Evolutionary conservation across 2,113 vertebrate species (phyloP).

Genomic region (Nettapus auritus): DNA sequence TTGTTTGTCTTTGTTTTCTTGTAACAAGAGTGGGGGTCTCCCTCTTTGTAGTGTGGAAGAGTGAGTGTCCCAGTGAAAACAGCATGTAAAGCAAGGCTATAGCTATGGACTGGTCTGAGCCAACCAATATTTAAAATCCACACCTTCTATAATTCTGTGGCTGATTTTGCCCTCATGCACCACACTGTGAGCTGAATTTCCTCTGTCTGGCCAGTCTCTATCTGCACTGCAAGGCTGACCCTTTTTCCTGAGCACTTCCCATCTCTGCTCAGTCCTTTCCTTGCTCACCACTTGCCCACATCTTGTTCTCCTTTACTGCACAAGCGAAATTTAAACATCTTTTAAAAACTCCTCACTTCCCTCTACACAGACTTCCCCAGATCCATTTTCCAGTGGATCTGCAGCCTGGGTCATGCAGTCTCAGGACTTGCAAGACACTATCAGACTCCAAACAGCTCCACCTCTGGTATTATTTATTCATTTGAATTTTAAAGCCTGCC

Average conservation of each 20-base stretch:
- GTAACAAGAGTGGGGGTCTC: neutral
- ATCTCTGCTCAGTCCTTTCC: neutral
- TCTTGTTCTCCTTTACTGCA: neutral
- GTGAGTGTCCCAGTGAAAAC: neutral
- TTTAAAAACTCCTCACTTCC: neutral
- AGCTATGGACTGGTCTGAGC: neutral
- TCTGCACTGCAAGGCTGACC: neutral
- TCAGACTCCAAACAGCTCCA: too few species aligned
- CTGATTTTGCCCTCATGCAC: neutral
- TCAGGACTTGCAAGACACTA: neutral
- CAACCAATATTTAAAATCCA: neutral
- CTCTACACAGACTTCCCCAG: neutral
- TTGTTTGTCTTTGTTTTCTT: neutral
- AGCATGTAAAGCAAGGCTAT: neutral
- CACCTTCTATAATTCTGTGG: neutral
- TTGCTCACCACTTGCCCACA: neutral
- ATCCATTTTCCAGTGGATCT: neutral
- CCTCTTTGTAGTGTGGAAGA: neutral
- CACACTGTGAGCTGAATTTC: neutral
- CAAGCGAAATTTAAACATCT: neutral
- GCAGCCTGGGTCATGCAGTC: too few species aligned
- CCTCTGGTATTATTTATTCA: neutral
- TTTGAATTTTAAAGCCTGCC: neutral
- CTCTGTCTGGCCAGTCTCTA: neutral
- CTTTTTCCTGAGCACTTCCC: neutral